Evolutionary conservation across 1,140 invertebrate species (phyloP).

Genomic region (Leptinotarsa lineolata): DNA sequence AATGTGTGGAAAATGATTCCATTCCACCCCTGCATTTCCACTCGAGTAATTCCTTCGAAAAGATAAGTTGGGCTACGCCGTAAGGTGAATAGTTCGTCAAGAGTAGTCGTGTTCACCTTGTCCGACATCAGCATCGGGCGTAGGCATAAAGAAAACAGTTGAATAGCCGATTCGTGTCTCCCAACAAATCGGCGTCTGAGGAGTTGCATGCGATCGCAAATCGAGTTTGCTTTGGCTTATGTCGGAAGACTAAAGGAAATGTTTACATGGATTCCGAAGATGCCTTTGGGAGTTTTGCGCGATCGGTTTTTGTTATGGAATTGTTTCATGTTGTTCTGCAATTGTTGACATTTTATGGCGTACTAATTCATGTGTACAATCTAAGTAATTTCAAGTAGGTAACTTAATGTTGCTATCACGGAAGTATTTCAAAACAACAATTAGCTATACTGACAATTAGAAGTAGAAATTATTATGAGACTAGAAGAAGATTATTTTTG

Average conservation of each 20-base stretch:
- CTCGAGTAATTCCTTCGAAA: conserved; percentile 5
- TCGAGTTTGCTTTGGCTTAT: conserved; percentile 15
- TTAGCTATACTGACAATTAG: too few relatives aligned
- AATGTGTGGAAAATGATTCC: neutral
- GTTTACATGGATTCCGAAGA: conserved; percentile 9
- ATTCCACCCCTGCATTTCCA: neutral
- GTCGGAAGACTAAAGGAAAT: neutral
- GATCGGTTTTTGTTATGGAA: neutral
- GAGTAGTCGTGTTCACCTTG: conserved; percentile 14
- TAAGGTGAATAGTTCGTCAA: conserved; percentile 18
- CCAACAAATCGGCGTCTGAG: conserved; percentile 22
- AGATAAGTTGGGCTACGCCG: neutral
- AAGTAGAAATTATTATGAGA: too few relatives aligned
- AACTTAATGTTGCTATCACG: too few relatives aligned
- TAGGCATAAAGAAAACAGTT: conserved; percentile 21
- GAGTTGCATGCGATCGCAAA: conserved; percentile 22
- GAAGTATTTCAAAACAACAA: too few relatives aligned
- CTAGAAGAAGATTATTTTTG: too few relatives aligned
- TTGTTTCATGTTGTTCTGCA: neutral
- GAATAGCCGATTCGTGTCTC: conserved; percentile 12
- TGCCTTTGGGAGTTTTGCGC: conserved; percentile 1
- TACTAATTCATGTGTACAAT: neutral
- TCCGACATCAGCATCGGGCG: conserved; percentile 9
- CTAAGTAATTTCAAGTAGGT: too few relatives aligned
- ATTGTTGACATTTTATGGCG: neutral